A percentile compares a stretch with the other conserved stretches of the same genome.
These are phyloP conservation scores for Mechanitis mazaeus DNA, from an alignment of 2,888 invertebrate species.

Conservation along the genomic window DNA sequence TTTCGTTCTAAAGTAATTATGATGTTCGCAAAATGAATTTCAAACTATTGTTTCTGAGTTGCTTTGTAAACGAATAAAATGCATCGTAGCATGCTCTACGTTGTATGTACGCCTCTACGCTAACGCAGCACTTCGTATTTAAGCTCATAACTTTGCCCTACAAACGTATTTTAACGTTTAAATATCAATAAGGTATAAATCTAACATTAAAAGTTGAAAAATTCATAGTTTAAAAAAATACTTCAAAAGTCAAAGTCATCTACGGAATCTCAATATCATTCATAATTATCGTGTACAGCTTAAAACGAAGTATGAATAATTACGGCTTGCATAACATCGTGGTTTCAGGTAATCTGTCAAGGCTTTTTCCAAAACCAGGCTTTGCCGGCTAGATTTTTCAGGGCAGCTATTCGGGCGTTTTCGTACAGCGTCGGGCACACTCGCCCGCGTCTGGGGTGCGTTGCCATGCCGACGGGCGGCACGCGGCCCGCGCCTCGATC, in stretches of 20 bases:
- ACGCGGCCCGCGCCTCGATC: constrained; percentile 52
- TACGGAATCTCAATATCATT: constrained; percentile 21
- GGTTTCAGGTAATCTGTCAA: constrained; percentile 30
- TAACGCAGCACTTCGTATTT: background rate
- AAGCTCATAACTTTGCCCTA: background rate
- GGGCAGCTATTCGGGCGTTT: constrained; percentile 38
- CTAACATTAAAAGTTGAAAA: too few relatives aligned
- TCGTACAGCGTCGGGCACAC: constrained; percentile 43
- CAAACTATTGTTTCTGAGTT: background rate
- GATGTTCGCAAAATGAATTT: constrained; percentile 4
- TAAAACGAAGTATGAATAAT: constrained; percentile 26
- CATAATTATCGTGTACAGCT: constrained; percentile 23
- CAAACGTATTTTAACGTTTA: too few relatives aligned
- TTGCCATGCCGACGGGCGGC: constrained; percentile 60
- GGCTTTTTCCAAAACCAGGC: constrained; percentile 30
- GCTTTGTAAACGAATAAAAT: constrained; percentile 4
- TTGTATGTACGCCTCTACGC: background rate
- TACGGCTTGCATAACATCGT: constrained; percentile 25
- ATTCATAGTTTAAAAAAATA: background rate
- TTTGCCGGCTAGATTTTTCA: constrained; percentile 29
- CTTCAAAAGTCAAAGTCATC: constrained; percentile 12
- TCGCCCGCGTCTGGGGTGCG: constrained; percentile 65
- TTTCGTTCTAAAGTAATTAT: constrained; percentile 1
- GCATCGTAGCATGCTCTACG: constrained; percentile 4
- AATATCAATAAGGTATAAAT: too few relatives aligned